Evolutionary conservation across 2,113 vertebrate genomes (phyloP).

Genomic region (Microcebus griseorufus): DNA sequence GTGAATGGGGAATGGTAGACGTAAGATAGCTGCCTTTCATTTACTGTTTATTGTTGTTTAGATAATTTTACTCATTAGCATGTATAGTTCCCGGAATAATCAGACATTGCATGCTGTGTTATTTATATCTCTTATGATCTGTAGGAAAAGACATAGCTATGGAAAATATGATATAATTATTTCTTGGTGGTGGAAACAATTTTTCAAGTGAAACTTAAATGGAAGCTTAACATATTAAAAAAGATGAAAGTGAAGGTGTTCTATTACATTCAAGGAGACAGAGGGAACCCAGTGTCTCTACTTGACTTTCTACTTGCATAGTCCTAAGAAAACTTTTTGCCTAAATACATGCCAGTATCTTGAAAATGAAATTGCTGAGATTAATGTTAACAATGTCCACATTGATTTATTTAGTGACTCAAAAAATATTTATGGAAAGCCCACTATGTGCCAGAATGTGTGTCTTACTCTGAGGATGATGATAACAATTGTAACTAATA

Average conservation of each 20-base stretch:
- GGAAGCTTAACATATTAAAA: background rate
- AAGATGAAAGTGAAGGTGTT: background rate
- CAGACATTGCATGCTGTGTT: background rate
- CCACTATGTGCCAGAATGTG: background rate
- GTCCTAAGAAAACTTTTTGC: background rate
- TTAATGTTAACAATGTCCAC: background rate
- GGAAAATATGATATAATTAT: background rate
- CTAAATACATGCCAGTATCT: background rate
- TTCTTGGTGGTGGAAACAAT: background rate
- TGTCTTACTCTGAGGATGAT: background rate
- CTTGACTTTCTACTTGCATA: background rate
- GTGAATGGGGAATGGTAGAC: background rate
- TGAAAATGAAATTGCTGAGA: background rate
- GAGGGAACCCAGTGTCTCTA: background rate
- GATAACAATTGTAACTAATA: background rate
- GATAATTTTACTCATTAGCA: background rate
- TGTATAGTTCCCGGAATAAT: background rate
- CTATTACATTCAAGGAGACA: background rate
- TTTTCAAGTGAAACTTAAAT: background rate
- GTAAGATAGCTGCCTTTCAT: background rate
- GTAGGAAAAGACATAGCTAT: background rate
- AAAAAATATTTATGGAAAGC: background rate
- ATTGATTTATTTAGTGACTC: background rate
- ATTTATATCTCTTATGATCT: background rate
- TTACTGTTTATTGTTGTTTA: background rate